Conservation (phyloP, 2,888 invertebrate species). For the Acholoe squamosa region DNA sequence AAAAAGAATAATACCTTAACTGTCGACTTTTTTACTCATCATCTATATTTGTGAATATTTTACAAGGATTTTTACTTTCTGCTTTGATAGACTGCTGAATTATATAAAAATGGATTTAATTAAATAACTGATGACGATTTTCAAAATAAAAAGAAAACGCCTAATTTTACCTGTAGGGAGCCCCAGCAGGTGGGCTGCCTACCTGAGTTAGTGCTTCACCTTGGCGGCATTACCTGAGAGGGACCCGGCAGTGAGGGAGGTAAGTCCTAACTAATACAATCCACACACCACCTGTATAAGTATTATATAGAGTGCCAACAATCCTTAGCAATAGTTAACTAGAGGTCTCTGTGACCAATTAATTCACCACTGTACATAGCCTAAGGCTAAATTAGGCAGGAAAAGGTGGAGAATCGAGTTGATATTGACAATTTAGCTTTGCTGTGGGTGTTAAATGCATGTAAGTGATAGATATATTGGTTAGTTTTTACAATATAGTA, state of each 20-base stretch:
- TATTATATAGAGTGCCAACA: too few species aligned
- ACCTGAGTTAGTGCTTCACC: background rate
- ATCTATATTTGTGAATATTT: background rate
- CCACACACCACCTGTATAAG: background rate
- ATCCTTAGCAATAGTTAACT: background rate
- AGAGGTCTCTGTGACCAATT: background rate
- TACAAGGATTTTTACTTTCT: too few species aligned
- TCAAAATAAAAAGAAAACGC: background rate
- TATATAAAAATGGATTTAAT: too few species aligned
- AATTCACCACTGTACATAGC: background rate
- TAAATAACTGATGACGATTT: background rate
- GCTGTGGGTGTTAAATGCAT: too few species aligned
- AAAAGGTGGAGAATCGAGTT: too few species aligned
- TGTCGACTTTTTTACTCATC: too few species aligned
- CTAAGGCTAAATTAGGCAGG: background rate
- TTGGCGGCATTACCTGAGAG: background rate
- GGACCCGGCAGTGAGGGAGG: background rate
- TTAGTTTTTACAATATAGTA: too few species aligned
- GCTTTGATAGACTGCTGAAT: too few species aligned
- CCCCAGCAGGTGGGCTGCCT: background rate
- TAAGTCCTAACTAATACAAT: background rate
- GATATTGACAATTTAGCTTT: too few species aligned
- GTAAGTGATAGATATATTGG: too few species aligned
- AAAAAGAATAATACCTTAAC: too few species aligned
- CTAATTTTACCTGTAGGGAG: background rate